Base-by-base conservation (phyloP, 2,888 invertebrate genomes). In the Lycophotia porphyrea region DNA sequence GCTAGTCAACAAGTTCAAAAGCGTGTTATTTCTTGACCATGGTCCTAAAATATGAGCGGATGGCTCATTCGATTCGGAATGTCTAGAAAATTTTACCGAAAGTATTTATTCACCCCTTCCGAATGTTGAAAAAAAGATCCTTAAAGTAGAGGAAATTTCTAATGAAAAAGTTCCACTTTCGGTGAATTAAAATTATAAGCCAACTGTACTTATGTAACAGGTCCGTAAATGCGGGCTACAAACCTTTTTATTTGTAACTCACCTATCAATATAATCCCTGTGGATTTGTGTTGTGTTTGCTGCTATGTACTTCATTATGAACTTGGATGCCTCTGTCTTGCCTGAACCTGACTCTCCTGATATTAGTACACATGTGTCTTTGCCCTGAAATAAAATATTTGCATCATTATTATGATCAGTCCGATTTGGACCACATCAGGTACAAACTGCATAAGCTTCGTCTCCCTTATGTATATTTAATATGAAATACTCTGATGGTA, bases 321-420 rank as follows among this genome's bases (percentile, higher is more conserved):
- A 99, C 97, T 99, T 99, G 78, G 99, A 99, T 0, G 99, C 99
- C 94, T 99, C 99, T 11, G 99, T 99, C 96, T 99, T 99, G 52
- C 99, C 99, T 36, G 99, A 98, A 3, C 99, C 99, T 1, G 99
- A 99, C 95, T 99, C 99, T 0, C 99, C 98, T n/a, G 98, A 98
- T 91, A 99, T 99, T 58, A 99, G 98, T 85, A 99, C 99, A 93
- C 99, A 99, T 9, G 99, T 99, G 96, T 99, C 99, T 89, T 98
- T 97, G 67, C 98, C 98, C 93, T 97, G 97, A 90, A 91, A 75
- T 64, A 71, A 72, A 70, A 73, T 74, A 8, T 24, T 15, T n/a
- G 2, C 9, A 34, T 27, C 0, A 58, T 80, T 63, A 39, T 34
- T 5, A 27, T 21, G 34, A 8, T 1, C 5, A 47, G 21, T 9